Evolutionary conservation across 2,113 vertebrate species (phyloP).

Genomic region (Syngnathus floridae): DNA sequence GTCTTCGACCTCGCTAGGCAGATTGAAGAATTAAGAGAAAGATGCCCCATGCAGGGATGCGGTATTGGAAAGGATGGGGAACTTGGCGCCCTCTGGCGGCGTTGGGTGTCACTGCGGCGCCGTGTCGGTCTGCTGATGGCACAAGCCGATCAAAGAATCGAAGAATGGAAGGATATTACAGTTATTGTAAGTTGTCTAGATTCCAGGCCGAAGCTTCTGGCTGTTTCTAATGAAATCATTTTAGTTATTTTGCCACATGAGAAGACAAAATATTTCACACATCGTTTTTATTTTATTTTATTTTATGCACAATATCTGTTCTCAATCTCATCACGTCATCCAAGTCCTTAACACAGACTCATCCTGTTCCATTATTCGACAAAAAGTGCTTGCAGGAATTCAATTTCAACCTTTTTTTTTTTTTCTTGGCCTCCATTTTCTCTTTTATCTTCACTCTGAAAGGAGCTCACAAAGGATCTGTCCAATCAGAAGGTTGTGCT

Average conservation of each 20-base stretch:
- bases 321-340: background rate
- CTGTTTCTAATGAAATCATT: background rate
- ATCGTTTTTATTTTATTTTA: background rate
- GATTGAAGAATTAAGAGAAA: slow-evolving; percentile 53
- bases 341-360: background rate
- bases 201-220: slow-evolving; percentile 78
- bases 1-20: slow-evolving; percentile 30
- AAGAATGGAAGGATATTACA: slow-evolving; percentile 79
- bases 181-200: slow-evolving; percentile 80
- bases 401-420: background rate
- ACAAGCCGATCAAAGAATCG: slow-evolving; percentile 71
- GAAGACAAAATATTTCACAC: background rate
- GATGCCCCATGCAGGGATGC: slow-evolving; percentile 53
- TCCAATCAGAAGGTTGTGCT: slow-evolving; percentile 67
- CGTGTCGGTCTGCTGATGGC: slow-evolving; percentile 66
- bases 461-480: slow-evolving; percentile 74
- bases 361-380: background rate
- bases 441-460: slow-evolving; percentile 6
- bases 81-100: slow-evolving; percentile 71
- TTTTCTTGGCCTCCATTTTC: background rate
- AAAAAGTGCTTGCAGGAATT: background rate
- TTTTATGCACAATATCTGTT: background rate
- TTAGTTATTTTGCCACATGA: background rate
- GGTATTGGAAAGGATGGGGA: slow-evolving; percentile 43
- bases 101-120: slow-evolving; percentile 72